Conservation (phyloP, 2,113 vertebrate genomes). For the Cepphus grylle region DNA sequence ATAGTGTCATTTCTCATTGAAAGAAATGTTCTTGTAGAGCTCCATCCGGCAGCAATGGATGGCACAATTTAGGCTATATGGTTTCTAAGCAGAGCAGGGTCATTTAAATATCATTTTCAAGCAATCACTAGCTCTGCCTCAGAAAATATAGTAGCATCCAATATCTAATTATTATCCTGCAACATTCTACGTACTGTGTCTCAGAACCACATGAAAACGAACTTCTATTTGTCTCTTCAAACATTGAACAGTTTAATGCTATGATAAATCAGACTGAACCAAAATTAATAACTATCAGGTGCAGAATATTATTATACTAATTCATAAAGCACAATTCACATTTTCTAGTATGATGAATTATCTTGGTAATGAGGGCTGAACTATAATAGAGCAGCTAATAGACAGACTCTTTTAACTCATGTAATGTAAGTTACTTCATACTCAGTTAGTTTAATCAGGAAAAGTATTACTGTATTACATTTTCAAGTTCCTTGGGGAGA, state of each 20-base stretch:
- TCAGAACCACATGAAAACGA: conserved; percentile 56
- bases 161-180: conserved; percentile 59
- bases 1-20: conserved; percentile 17
- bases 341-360: conserved; percentile 67
- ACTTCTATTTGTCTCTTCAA: conserved; percentile 65
- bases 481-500: conserved; percentile 19
- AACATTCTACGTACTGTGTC: conserved; percentile 9
- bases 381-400: conserved; percentile 46
- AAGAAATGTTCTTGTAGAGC: not conserved
- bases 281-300: conserved; percentile 74
- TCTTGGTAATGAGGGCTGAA: conserved; percentile 61
- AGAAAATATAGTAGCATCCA: conserved; percentile 42
- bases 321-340: conserved; percentile 61
- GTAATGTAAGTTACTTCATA: conserved; percentile 1
- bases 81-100: conserved; percentile 1
- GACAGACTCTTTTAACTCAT: conserved; percentile 2
- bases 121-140: conserved; percentile 34
- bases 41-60: conserved; percentile 38
- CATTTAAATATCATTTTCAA: conserved; percentile 46
- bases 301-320: conserved; percentile 64
- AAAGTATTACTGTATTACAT: conserved; percentile 8
- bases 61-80: conserved; percentile 7
- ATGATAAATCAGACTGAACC: conserved; percentile 56
- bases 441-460: conserved; percentile 41
- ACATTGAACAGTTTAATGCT: conserved; percentile 29